These are phyloP conservation scores for Ophioninae sp. DNA, from an alignment of 2,888 invertebrate species.

Conservation along the genomic window DNA sequence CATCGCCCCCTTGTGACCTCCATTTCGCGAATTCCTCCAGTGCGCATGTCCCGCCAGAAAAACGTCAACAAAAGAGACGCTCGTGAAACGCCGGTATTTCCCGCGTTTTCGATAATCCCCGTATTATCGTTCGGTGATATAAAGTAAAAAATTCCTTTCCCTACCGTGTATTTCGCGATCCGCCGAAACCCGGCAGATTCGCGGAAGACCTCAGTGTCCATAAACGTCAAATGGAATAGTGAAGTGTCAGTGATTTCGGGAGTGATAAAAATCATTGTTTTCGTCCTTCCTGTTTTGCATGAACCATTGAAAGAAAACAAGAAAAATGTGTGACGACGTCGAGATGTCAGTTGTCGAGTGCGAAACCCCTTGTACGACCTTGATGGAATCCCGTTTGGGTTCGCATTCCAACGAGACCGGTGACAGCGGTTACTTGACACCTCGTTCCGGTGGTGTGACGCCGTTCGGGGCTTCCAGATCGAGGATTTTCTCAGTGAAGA, in stretches of 20 bases:
- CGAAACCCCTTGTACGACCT: constrained; percentile 56
- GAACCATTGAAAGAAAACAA: constrained; percentile 17
- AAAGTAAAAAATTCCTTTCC: too few relatives aligned
- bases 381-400: constrained; percentile 41
- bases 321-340: constrained; percentile 47
- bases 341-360: constrained; percentile 60
- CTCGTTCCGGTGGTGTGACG: constrained; percentile 67
- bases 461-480: constrained; percentile 63
- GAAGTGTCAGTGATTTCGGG: constrained; percentile 23
- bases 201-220: neutral
- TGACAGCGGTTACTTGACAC: constrained; percentile 74
- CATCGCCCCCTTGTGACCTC: constrained; percentile 26
- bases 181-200: neutral
- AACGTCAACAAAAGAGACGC: constrained; percentile 59
- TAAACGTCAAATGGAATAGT: constrained; percentile 61
- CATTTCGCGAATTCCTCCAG: constrained; percentile 6
- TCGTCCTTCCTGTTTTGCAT: neutral
- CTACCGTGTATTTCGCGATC: too few relatives aligned
- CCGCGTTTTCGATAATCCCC: too few relatives aligned
- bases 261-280: too few relatives aligned
- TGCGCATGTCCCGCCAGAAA: constrained; percentile 46
- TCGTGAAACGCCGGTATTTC: neutral
- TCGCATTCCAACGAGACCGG: constrained; percentile 61
- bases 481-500: constrained; percentile 43
- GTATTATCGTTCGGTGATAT: too few relatives aligned